Evolutionary conservation across 2,888 invertebrate species (phyloP), one percentile per base, ranked within the genome.

Genomic region (Drosophila atroscutellata): DNA sequence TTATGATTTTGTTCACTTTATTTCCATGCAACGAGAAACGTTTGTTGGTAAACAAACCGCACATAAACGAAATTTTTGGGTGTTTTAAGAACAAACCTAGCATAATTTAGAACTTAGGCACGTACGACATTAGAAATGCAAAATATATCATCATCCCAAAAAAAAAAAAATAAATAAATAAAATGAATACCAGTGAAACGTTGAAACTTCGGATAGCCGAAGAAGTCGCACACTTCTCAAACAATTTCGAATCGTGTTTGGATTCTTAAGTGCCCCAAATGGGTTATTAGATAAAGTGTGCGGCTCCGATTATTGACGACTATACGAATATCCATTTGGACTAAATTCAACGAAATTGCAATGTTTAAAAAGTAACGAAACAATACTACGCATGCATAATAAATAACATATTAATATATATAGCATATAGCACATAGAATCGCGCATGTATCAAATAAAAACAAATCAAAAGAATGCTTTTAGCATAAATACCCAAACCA

Each of bases 61-160:
- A 72, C 49, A 67, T 79, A 61, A 55, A 51, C 45, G 26, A 49
- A 32, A 61, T 65, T 82, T 80, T 80, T 72, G 67, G 60, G 60
- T 76, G 64, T 71, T 75, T 76, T 72, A 65, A 68, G 59, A 74
- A 59, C 20, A 49, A 39, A 72, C 64, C 36, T 85, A 85, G 85
- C 74, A 87, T 85, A 85, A 85, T 90, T 80, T 86, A 85, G 89
- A 86, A 57, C 61, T 64, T 88, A 85, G 83, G 78, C 85, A 85
- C 85, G 83, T 85, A 88, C 75, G 70, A 83, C 83, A 88, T 85
- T 89, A 85, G 85, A 87, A 86, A 89, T 85, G 86, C 90, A 89
- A 85, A 84, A 79, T 72, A 79, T 68, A 86, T 86, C 81, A 87
- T 73, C 66, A 65, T 66, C 66, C 42, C 13, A 66, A 76, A 67